Evolutionary conservation across 2,888 invertebrate genomes (phyloP).

Genomic region (Metellina segmentata): DNA sequence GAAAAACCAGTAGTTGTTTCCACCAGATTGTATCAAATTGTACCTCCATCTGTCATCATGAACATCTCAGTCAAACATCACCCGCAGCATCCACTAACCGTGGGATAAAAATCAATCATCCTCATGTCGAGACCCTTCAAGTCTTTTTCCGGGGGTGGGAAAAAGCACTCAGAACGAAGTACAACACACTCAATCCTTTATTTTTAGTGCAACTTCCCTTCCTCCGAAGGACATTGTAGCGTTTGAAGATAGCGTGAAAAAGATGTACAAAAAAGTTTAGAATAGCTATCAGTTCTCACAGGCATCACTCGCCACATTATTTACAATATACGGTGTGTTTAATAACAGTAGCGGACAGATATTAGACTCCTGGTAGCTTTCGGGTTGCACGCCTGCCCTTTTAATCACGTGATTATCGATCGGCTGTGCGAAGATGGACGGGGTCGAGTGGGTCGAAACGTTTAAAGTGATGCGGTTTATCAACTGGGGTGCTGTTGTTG

Average conservation of each 20-base stretch:
- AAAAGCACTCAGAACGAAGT: not conserved
- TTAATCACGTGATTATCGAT: slow-evolving; percentile 63
- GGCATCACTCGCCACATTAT: slow-evolving; percentile 37
- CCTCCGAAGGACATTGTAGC: no score
- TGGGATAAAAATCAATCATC: slow-evolving; percentile 1
- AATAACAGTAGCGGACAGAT: slow-evolving; percentile 42
- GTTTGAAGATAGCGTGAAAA: no score
- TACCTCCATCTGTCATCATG: not conserved
- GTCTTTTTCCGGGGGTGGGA: not conserved
- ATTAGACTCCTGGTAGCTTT: slow-evolving; percentile 10
- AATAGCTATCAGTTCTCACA: slow-evolving; percentile 40
- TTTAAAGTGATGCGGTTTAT: slow-evolving; percentile 64
- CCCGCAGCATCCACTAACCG: not conserved
- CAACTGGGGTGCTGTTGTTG: slow-evolving; percentile 55
- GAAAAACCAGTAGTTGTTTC: not conserved
- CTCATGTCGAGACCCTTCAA: not conserved
- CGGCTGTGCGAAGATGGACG: slow-evolving; percentile 35
- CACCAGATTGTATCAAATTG: not conserved
- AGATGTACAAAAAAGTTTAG: no score
- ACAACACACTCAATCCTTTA: no score
- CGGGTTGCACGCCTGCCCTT: slow-evolving; percentile 39
- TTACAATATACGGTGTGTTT: slow-evolving; percentile 39
- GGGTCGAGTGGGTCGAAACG: slow-evolving; percentile 66
- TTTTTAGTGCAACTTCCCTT: no score
- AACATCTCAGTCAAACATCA: not conserved